Percentiles rank a stretch among this genome's conserved stretches.
These are phyloP conservation scores for Lagocephalus sceleratus DNA, from an alignment of 2,797 vertebrate genomes.

Conservation along the genomic window DNA sequence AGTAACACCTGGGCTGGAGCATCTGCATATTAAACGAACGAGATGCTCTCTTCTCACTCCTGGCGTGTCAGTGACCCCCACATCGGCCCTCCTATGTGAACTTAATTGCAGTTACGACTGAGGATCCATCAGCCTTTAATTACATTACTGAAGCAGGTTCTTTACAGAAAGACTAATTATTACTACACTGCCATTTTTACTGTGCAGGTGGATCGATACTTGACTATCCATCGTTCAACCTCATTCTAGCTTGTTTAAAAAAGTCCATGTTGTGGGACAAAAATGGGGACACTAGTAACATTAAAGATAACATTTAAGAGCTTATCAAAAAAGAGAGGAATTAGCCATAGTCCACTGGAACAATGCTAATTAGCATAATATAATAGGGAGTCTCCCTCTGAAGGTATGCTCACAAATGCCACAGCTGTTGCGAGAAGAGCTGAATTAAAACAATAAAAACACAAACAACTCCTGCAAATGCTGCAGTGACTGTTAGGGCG, in stretches of 20 bases:
- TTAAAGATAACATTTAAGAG: constrained; percentile 7
- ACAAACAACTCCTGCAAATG: constrained; percentile 36
- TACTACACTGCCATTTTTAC: constrained; percentile 16
- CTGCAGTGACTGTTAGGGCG: constrained; percentile 27
- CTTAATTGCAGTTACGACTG: constrained; percentile 43
- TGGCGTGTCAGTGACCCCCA: constrained; percentile 18
- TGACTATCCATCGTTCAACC: constrained; percentile 11
- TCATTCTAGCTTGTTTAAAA: constrained; percentile 9
- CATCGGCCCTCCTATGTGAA: constrained; percentile 18
- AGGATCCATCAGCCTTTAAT: constrained; percentile 31
- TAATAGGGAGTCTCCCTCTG: constrained; percentile 19
- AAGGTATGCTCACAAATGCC: constrained; percentile 23
- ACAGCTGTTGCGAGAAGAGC: constrained; percentile 37
- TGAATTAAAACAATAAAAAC: constrained; percentile 48
- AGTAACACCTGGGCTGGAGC: constrained; percentile 31
- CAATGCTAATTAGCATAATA: constrained; percentile 36
- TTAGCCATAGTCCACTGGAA: constrained; percentile 22
- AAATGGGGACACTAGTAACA: constrained; percentile 8
- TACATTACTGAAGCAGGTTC: constrained; percentile 14
- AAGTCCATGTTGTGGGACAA: constrained; percentile 7
- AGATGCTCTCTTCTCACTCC: constrained; percentile 35
- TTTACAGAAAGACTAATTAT: constrained; percentile 17
- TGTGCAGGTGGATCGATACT: constrained; percentile 16
- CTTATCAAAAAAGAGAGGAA: constrained; percentile 29
- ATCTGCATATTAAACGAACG: constrained; percentile 34